These are phyloP conservation scores for Leptocoma aspasia DNA, from an alignment of 2,113 vertebrate species.

Conservation along the genomic window DNA sequence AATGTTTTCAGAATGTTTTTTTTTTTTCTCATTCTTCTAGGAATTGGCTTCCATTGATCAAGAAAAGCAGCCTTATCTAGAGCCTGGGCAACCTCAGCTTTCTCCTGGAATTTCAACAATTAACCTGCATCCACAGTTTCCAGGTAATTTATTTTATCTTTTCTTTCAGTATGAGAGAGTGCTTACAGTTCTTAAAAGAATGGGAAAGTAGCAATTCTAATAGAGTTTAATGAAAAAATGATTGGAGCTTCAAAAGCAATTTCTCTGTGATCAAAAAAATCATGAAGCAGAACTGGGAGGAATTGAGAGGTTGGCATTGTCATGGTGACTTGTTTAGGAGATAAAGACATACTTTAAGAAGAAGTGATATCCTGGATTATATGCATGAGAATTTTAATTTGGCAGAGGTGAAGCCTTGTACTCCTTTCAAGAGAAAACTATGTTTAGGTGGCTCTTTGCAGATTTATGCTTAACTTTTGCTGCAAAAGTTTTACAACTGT, in stretches of 20 bases:
- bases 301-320: neutral
- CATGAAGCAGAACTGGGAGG: neutral
- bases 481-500: neutral
- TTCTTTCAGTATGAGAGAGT: neutral
- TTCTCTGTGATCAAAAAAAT: neutral
- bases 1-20: neutral
- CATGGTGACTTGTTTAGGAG: neutral
- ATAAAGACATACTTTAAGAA: neutral
- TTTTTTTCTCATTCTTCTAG: slow-evolving; percentile 35
- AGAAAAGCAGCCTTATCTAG: slow-evolving; percentile 75
- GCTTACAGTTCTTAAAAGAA: neutral
- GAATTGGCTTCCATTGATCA: slow-evolving; percentile 74
- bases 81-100: slow-evolving; percentile 84
- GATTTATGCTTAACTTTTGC: neutral
- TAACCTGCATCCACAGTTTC: slow-evolving; percentile 80
- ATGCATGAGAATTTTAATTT: neutral
- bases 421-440: neutral
- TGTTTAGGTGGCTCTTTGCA: neutral
- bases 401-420: neutral
- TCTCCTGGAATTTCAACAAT: slow-evolving; percentile 88
- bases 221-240: neutral
- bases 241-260: neutral
- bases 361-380: neutral
- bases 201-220: neutral
- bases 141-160: slow-evolving; percentile 75